phyloP scores from a whole-genome alignment of 2,113 vertebrate species.

The Apus apus region DNA sequence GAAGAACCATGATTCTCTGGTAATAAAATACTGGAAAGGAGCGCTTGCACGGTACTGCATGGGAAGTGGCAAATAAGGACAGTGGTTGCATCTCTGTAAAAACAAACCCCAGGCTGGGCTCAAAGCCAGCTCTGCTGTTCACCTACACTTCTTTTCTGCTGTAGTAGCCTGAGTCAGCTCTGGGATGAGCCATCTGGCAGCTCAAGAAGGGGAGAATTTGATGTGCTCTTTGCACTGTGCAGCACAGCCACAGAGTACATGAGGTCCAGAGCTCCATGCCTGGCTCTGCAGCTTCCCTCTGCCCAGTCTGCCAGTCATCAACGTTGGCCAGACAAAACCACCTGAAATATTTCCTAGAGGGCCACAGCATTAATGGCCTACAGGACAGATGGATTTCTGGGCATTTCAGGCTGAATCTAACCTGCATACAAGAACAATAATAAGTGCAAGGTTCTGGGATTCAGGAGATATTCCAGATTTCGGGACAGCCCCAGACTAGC shows the following conservation, averaged over 20 bases:
- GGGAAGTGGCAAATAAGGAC: slow-evolving; percentile 36
- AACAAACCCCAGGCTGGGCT: slow-evolving; percentile 22
- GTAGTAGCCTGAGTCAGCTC: not conserved
- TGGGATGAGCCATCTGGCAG: not conserved
- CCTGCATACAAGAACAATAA: not conserved
- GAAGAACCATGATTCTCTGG: not conserved
- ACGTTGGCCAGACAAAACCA: not conserved
- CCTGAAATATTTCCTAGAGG: not conserved
- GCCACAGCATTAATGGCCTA: no score
- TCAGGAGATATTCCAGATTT: not conserved
- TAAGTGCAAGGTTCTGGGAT: not conserved
- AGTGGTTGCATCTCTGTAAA: slow-evolving; percentile 2
- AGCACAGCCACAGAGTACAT: fast-evolving
- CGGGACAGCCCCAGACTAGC: not conserved
- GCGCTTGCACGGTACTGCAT: not conserved
- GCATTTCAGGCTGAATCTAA: not conserved
- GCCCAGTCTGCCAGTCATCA: not conserved
- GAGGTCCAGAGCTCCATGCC: not conserved
- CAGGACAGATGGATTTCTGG: not conserved
- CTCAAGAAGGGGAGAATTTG: not conserved
- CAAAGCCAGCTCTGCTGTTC: slow-evolving; percentile 39
- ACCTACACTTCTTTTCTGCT: not conserved
- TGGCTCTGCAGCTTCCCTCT: not conserved
- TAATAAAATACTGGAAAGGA: not conserved
- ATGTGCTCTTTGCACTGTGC: not conserved